phyloP scores from a whole-genome alignment of 1,140 invertebrate genomes.

The Conus betulinus region DNA sequence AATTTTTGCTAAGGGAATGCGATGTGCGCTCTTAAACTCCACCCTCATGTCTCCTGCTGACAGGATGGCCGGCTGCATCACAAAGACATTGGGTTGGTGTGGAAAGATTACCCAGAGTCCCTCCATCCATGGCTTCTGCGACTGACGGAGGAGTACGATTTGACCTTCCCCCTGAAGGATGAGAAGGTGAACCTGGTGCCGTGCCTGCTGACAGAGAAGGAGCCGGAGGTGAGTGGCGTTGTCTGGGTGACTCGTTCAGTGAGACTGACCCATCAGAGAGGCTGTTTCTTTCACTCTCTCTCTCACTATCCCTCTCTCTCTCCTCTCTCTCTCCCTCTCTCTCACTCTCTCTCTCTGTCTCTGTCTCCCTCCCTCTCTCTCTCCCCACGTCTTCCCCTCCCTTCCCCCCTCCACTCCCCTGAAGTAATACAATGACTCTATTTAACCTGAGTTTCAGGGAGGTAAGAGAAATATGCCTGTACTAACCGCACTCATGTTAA shows the following conservation, averaged over 20 bases:
- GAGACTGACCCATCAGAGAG: no score
- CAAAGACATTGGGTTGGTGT: slow-evolving; percentile 65
- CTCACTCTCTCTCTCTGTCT: no score
- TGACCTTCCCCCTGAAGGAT: slow-evolving; percentile 69
- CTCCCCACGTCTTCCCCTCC: no score
- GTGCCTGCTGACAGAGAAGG: slow-evolving; percentile 70
- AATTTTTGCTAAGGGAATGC: not conserved
- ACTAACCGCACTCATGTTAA: no score
- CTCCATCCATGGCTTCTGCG: slow-evolving; percentile 71
- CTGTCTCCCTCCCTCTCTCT: no score
- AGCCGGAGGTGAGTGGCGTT: slow-evolving; percentile 60
- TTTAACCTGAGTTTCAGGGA: no score
- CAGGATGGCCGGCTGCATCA: slow-evolving; percentile 71
- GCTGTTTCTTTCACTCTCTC: no score
- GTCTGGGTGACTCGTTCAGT: not conserved
- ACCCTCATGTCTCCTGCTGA: not conserved
- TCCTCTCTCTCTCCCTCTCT: no score
- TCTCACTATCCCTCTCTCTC: no score
- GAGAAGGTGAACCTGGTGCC: slow-evolving; percentile 70
- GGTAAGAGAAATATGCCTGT: no score
- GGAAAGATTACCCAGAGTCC: slow-evolving; percentile 64
- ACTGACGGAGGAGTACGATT: slow-evolving; percentile 74
- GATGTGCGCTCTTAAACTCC: not conserved
- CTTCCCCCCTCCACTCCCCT: no score
- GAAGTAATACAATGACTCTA: no score